A percentile compares a stretch with the other conserved stretches of the same genome.
These are phyloP conservation scores for Bucorvus abyssinicus DNA, from an alignment of 2,797 vertebrate genomes.

Conservation along the genomic window DNA sequence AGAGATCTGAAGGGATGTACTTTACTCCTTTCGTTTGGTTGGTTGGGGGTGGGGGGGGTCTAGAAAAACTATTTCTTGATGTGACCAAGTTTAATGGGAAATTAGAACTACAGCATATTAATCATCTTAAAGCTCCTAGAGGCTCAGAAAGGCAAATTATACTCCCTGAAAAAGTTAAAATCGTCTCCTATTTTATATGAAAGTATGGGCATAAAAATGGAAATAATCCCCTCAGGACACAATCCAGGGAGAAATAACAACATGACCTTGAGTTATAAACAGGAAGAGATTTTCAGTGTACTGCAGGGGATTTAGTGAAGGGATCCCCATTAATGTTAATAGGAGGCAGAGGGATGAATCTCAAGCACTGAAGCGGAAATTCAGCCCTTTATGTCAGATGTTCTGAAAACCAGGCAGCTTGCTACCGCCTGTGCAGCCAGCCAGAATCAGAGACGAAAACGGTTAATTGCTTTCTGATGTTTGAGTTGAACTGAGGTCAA, in stretches of 20 bases:
- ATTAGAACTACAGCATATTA: not conserved
- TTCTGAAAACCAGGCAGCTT: not conserved
- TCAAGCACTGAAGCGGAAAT: not conserved
- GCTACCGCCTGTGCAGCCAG: not conserved
- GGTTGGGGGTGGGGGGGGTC: not conserved
- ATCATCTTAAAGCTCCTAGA: not conserved
- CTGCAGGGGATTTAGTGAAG: conserved; percentile 36
- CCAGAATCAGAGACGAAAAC: not conserved
- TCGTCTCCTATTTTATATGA: not conserved
- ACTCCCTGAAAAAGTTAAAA: conserved; percentile 29
- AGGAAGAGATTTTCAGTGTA: conserved; percentile 50
- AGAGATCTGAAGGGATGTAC: not conserved
- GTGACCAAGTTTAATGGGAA: not conserved
- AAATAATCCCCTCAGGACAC: conserved; percentile 43
- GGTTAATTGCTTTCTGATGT: conserved; percentile 16
- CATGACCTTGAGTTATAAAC: conserved; percentile 28
- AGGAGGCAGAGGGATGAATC: not conserved
- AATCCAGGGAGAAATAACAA: not conserved
- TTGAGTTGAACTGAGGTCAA: conserved; percentile 27
- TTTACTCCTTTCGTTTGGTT: too few relatives aligned
- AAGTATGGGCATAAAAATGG: conserved; percentile 11
- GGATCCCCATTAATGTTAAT: conserved; percentile 17
- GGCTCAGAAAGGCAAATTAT: not conserved
- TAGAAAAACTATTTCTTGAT: not conserved
- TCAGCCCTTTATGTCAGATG: not conserved